Conservation (phyloP, 1,140 invertebrate species). For the Drosophila nannoptera region DNA sequence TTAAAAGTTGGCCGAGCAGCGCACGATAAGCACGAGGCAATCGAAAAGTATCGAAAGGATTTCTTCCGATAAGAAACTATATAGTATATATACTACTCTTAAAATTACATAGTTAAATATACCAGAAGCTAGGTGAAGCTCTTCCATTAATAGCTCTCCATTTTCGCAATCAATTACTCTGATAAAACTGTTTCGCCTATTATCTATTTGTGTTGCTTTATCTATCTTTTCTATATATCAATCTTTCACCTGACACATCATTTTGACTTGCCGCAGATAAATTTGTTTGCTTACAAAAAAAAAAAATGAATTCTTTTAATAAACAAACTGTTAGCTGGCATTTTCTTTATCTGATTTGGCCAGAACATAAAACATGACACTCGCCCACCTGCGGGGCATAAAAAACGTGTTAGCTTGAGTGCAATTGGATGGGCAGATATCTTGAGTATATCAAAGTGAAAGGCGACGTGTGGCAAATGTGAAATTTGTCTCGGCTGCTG, state of each 20-base stretch:
- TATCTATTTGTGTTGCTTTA: neutral
- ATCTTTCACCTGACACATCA: slow-evolving; percentile 1
- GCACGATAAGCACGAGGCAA: too few species aligned
- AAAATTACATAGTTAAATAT: too few species aligned
- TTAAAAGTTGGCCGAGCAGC: too few species aligned
- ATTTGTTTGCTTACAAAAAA: too few species aligned
- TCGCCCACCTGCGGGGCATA: neutral
- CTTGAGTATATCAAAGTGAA: slow-evolving; percentile 7
- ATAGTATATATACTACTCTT: too few species aligned
- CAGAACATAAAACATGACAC: slow-evolving; percentile 1
- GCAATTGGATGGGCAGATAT: slow-evolving; percentile 7
- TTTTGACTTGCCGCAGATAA: neutral
- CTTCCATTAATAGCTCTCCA: neutral
- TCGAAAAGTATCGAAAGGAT: neutral
- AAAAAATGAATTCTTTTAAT: neutral
- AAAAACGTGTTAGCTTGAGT: slow-evolving; percentile 14
- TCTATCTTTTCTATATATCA: slow-evolving; percentile 1
- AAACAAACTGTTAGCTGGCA: neutral
- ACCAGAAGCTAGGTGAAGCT: neutral
- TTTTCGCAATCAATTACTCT: neutral
- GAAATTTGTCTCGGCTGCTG: neutral
- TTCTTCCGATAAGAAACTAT: too few species aligned
- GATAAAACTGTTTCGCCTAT: neutral
- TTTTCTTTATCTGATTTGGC: neutral
- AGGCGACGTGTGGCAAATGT: neutral